phyloP scores from a whole-genome alignment of 2,113 vertebrate species.

The Beaufortia kweichowensis region DNA sequence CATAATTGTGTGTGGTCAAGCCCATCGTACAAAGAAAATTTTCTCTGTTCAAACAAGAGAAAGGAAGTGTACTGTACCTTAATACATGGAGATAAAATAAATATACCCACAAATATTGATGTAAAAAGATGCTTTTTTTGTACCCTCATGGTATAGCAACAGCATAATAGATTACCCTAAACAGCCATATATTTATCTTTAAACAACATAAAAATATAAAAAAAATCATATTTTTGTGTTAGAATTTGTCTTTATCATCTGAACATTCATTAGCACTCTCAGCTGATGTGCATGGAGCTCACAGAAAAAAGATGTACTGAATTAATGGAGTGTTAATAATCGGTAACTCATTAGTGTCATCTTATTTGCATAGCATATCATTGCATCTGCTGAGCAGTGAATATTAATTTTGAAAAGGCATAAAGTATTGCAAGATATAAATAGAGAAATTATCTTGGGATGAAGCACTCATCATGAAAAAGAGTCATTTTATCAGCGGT shows the following conservation, averaged over 20 bases:
- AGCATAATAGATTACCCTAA: too few species aligned
- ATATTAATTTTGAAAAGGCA: slow-evolving; percentile 42
- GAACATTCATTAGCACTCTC: slow-evolving; percentile 32
- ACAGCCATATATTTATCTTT: too few species aligned
- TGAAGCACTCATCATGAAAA: slow-evolving; percentile 18
- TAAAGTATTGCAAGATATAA: slow-evolving; percentile 33
- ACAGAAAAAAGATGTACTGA: slow-evolving; percentile 16
- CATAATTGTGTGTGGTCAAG: too few species aligned
- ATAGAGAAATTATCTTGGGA: slow-evolving; percentile 27
- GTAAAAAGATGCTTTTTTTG: too few species aligned
- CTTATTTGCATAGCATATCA: slow-evolving; percentile 44
- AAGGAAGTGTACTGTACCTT: too few species aligned
- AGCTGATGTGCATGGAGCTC: slow-evolving; percentile 20
- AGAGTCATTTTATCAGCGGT: not conserved
- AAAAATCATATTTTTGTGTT: not conserved
- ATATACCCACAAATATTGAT: too few species aligned
- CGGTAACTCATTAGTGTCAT: slow-evolving; percentile 40
- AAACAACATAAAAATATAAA: too few species aligned
- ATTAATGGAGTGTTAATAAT: slow-evolving; percentile 45
- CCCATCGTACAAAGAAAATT: too few species aligned
- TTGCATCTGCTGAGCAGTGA: slow-evolving; percentile 39
- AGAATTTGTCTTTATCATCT: not conserved
- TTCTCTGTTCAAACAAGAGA: too few species aligned
- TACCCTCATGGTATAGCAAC: too few species aligned
- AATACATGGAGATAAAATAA: too few species aligned